Evolutionary conservation across 2,888 invertebrate genomes (phyloP), one percentile per base, ranked within the genome.

Genomic region (Cataglyphis altisquamis): DNA sequence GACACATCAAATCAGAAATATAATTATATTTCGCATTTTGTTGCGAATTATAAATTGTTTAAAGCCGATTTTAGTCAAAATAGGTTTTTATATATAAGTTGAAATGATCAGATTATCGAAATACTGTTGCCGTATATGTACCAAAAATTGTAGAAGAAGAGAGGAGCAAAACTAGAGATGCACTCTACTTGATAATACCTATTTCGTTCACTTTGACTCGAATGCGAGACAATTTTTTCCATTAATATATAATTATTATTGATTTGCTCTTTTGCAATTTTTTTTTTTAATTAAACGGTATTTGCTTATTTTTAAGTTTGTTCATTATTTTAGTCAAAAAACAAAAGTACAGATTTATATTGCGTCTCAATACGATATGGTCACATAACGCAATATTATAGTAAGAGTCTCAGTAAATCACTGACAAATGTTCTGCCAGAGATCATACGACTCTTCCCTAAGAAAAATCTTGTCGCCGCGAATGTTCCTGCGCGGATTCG

Each of bases 391-490:
- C 36, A 15, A 9, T 21, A 15, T n/a, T 29, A 8, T n/a, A 10
- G 64, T n/a, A n/a, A 15, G 21, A 55, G 21, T 25, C 39, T 15
- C 12, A 25, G 55, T 18, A 36, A 39, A 41, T 68, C 3, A 29
- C 29, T 29, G 39, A 72, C 60, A 36, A 78, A 60, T 60, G 18
- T 60, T 45, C 41, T 41, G 70, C n/a, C 72, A 32, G 10, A 21
- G 78, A 57, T 32, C 41, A 21, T 41, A 21, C 41, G 39, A 57
- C 78, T 25, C 41, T 12, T 5, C 6, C 72, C 32, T 21, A 52
- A 52, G 72, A 70, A 78, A 70, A 57, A 72, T 78, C 78, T 60
- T 45, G 72, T 80, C 78, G 45, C 39, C 78, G 45, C 77, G 77
- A 67, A 67, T 18, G 67, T 36, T 55, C 67, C 48, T 8, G 32